Conservation (phyloP, 2,113 vertebrate genomes). For the Scomber japonicus region DNA sequence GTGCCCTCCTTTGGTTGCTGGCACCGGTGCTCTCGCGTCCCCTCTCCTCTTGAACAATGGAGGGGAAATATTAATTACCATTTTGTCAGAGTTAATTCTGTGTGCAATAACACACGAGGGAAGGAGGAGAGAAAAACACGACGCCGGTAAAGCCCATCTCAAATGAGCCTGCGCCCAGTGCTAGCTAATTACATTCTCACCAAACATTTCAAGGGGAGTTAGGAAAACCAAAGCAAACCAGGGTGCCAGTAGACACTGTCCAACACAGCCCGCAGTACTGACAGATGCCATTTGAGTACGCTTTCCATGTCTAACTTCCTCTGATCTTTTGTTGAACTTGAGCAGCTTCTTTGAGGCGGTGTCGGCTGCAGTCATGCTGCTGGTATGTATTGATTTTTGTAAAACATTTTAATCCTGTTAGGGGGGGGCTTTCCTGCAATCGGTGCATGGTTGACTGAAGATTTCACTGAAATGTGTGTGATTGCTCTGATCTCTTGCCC, state of each 20-base stretch:
- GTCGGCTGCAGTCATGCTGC: slow-evolving; percentile 24
- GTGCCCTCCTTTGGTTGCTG: slow-evolving; percentile 62
- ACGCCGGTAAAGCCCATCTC: slow-evolving; percentile 60
- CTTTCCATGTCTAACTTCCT: slow-evolving; percentile 48
- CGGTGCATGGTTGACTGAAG: slow-evolving; percentile 28
- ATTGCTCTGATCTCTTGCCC: slow-evolving; percentile 35
- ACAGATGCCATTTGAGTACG: slow-evolving; percentile 62
- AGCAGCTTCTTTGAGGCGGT: slow-evolving; percentile 44
- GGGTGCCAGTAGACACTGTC: slow-evolving; percentile 50
- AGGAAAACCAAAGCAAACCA: slow-evolving; percentile 54
- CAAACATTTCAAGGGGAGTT: slow-evolving; percentile 66
- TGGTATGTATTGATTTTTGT: slow-evolving; percentile 31
- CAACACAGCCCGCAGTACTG: slow-evolving; percentile 32
- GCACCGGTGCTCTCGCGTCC: slow-evolving; percentile 31
- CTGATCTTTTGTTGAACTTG: slow-evolving; percentile 53
- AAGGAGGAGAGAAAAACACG: slow-evolving; percentile 44
- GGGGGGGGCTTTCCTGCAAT: slow-evolving; percentile 29
- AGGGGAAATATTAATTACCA: slow-evolving; percentile 81
- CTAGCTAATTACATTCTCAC: slow-evolving; percentile 78
- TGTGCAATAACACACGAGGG: slow-evolving; percentile 66
- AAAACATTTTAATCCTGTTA: slow-evolving; percentile 47
- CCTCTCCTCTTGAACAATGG: slow-evolving; percentile 70
- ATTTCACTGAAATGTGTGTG: slow-evolving; percentile 27
- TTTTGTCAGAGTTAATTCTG: slow-evolving; percentile 78
- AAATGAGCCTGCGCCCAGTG: slow-evolving; percentile 70